phyloP scores from a whole-genome alignment of 30 jellyfish, hydroid and myxozoan genomes.

The Hydractinia echinata region DNA sequence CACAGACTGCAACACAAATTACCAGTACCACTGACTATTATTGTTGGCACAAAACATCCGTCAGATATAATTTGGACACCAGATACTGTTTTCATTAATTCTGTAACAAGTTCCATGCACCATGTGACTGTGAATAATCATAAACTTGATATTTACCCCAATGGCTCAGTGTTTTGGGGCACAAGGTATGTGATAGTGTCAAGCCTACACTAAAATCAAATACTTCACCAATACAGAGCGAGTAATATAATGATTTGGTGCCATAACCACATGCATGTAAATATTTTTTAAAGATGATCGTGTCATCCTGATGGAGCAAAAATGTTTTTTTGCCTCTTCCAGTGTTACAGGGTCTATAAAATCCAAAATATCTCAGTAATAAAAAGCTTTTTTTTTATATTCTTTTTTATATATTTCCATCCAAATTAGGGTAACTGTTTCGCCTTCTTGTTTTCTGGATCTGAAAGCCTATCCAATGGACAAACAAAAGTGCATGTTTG shows the following conservation, averaged over 20 bases:
- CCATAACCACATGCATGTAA: no score
- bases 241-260: background rate
- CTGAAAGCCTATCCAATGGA: slow-evolving; percentile 94
- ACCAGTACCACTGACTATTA: slow-evolving; percentile 45
- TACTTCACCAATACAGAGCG: background rate
- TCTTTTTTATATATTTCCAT: background rate
- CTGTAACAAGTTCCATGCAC: slow-evolving; percentile 76
- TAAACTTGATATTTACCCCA: slow-evolving; percentile 75
- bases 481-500: slow-evolving; percentile 64
- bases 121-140: slow-evolving; percentile 90
- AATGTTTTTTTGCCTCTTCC: no score
- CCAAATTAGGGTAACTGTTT: slow-evolving; percentile 44
- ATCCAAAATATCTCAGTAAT: background rate
- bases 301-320: no score
- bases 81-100: slow-evolving; percentile 85
- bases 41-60: slow-evolving; percentile 67
- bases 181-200: slow-evolving; percentile 48
- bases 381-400: background rate
- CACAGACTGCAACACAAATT: slow-evolving; percentile 54
- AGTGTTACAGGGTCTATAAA: no score
- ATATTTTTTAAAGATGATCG: no score
- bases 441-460: slow-evolving; percentile 74
- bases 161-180: slow-evolving; percentile 98
- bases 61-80: slow-evolving; percentile 92
- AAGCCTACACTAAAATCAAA: background rate